Evolutionary conservation across 2,797 vertebrate species (phyloP).

Genomic region (Gambelia wislizenii): DNA sequence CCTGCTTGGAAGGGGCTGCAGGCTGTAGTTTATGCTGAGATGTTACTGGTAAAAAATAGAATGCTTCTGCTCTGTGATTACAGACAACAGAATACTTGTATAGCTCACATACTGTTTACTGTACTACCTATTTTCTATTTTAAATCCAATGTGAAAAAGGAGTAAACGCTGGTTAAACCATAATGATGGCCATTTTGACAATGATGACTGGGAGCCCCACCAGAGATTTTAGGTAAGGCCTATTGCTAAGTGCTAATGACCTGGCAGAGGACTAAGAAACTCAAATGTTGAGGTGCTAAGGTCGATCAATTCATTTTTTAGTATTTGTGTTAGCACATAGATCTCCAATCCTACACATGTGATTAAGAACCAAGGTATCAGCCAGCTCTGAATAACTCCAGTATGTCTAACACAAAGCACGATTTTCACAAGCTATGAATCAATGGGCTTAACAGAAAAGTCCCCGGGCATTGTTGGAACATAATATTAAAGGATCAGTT

Average conservation of each 20-base stretch:
- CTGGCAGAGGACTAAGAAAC: neutral
- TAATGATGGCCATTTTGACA: neutral
- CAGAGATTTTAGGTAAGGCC: neutral
- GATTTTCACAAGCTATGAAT: conserved; percentile 59
- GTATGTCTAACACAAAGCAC: conserved; percentile 45
- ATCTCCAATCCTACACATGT: conserved; percentile 19
- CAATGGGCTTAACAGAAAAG: conserved; percentile 66
- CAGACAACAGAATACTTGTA: neutral
- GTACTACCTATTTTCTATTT: neutral
- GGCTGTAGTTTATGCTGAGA: neutral
- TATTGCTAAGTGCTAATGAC: neutral
- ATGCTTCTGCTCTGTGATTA: neutral
- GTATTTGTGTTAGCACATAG: conserved; percentile 6
- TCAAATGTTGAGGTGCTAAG: neutral
- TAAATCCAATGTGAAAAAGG: neutral
- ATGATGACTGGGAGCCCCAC: neutral
- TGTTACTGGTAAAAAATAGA: neutral
- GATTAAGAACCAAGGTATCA: conserved; percentile 55
- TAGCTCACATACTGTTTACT: neutral
- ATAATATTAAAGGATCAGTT: conserved; percentile 51
- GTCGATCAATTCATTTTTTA: neutral
- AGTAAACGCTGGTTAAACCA: neutral
- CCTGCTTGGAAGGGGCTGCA: neutral
- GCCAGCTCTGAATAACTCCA: conserved; percentile 55
- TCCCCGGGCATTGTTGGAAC: conserved; percentile 44